Evolutionary conservation across 92 coral and sea anemone genomes (phyloP).

Genomic region (Epizoanthus stellaris): DNA sequence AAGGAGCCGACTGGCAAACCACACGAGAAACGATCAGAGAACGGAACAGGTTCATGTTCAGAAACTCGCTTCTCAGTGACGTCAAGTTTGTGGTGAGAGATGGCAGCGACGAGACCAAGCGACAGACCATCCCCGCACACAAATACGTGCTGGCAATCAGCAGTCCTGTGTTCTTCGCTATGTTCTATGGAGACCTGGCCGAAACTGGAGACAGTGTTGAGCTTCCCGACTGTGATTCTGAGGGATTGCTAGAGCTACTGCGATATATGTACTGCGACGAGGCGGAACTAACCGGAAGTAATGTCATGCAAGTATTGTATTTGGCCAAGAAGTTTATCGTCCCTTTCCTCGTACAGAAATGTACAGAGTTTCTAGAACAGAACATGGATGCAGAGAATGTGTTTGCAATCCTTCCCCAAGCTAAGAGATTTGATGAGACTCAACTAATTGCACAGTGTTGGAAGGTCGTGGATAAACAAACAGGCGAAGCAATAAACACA

Average conservation of each 20-base stretch:
- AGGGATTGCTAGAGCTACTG: slow-evolving; percentile 68
- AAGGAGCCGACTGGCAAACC: slow-evolving; percentile 60
- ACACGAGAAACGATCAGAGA: slow-evolving; percentile 57
- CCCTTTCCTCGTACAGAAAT: slow-evolving; percentile 56
- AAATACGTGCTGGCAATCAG: slow-evolving; percentile 75
- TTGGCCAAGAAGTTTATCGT: slow-evolving; percentile 74
- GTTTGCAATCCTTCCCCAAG: slow-evolving; percentile 59
- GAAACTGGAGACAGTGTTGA: slow-evolving; percentile 62
- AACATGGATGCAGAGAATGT: slow-evolving; percentile 63
- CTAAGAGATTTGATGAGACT: slow-evolving; percentile 51
- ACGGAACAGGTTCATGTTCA: slow-evolving; percentile 59
- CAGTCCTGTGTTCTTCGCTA: slow-evolving; percentile 73
- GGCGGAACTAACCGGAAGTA: slow-evolving; percentile 55
- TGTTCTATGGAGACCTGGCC: slow-evolving; percentile 74
- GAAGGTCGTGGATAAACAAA: slow-evolving; percentile 62
- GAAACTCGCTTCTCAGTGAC: slow-evolving; percentile 44
- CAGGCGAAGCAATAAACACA: slow-evolving; percentile 49
- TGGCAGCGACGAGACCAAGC: slow-evolving; percentile 11
- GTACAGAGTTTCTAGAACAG: slow-evolving; percentile 61
- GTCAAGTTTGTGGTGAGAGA: slow-evolving; percentile 49
- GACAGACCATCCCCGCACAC: slow-evolving; percentile 60
- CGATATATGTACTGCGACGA: slow-evolving; percentile 72
- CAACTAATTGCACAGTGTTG: slow-evolving; percentile 62
- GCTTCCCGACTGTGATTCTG: slow-evolving; percentile 68
- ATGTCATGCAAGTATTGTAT: slow-evolving; percentile 63